phyloP scores from a whole-genome alignment of 2,888 invertebrate species.

The Digitonthophagus gazella region DNA sequence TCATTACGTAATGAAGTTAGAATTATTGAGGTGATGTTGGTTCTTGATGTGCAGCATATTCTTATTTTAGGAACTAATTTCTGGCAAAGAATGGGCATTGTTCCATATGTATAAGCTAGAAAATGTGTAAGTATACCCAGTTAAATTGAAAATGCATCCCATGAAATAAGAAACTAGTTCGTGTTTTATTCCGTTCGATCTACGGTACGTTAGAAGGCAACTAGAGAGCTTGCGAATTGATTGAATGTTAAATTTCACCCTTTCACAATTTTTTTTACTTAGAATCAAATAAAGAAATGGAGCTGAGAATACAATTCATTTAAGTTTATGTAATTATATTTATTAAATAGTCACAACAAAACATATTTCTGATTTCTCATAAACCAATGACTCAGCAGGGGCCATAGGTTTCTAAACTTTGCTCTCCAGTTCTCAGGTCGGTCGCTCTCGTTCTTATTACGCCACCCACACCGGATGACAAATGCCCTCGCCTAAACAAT shows the following conservation, averaged over 20 bases:
- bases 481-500: slow-evolving; percentile 1
- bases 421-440: neutral
- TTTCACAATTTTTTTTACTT: too few relatives aligned
- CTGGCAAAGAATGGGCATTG: slow-evolving; percentile 25
- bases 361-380: neutral
- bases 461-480: slow-evolving; percentile 12
- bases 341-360: too few relatives aligned
- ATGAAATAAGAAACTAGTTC: too few relatives aligned
- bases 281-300: too few relatives aligned
- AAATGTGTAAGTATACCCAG: too few relatives aligned
- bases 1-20: slow-evolving; percentile 1
- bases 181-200: too few relatives aligned
- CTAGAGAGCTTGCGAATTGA: too few relatives aligned
- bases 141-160: too few relatives aligned
- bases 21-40: slow-evolving; percentile 20
- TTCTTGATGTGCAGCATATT: slow-evolving; percentile 23
- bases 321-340: too few relatives aligned
- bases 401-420: neutral
- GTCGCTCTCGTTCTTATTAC: slow-evolving; percentile 3
- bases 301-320: too few relatives aligned
- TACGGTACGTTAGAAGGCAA: too few relatives aligned
- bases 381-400: neutral
- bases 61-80: slow-evolving; percentile 30
- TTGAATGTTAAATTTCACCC: too few relatives aligned
- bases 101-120: slow-evolving; percentile 25